phyloP scores from a whole-genome alignment of 2,888 invertebrate species.

The Lasioglossum morio region DNA sequence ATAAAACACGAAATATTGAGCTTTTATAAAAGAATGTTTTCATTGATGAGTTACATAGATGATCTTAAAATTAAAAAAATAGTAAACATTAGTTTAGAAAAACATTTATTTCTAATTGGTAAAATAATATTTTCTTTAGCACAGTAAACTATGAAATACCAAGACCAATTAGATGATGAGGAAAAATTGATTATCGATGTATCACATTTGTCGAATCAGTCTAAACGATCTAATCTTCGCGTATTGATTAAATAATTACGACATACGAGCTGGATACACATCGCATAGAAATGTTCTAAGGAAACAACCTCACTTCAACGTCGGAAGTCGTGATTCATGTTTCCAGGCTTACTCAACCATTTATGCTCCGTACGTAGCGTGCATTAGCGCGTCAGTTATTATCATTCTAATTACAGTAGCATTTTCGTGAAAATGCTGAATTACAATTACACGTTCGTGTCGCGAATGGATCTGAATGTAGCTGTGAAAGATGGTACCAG shows the following conservation, averaged over 20 bases:
- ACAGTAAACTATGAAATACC: too few relatives aligned
- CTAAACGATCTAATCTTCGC: neutral
- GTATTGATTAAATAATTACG: neutral
- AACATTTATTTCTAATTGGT: too few relatives aligned
- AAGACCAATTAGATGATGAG: neutral
- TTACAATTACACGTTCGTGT: neutral
- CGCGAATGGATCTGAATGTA: neutral
- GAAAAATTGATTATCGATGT: too few relatives aligned
- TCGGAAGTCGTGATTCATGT: neutral
- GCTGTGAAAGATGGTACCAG: neutral
- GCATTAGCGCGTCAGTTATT: constrained; percentile 2
- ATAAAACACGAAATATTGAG: too few relatives aligned
- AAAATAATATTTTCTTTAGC: too few relatives aligned
- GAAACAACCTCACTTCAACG: neutral
- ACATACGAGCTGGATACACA: neutral
- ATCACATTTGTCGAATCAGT: neutral
- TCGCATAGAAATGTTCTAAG: neutral
- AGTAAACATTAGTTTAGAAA: too few relatives aligned
- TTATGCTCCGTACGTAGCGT: neutral
- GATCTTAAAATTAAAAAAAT: too few relatives aligned
- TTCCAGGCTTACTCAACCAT: constrained; percentile 14
- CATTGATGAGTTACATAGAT: too few relatives aligned
- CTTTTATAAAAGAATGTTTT: too few relatives aligned
- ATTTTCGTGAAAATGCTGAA: neutral
- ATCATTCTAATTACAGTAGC: constrained; percentile 9